Conservation (phyloP, 1,140 invertebrate genomes). For the Zaprionus nigranus region DNA sequence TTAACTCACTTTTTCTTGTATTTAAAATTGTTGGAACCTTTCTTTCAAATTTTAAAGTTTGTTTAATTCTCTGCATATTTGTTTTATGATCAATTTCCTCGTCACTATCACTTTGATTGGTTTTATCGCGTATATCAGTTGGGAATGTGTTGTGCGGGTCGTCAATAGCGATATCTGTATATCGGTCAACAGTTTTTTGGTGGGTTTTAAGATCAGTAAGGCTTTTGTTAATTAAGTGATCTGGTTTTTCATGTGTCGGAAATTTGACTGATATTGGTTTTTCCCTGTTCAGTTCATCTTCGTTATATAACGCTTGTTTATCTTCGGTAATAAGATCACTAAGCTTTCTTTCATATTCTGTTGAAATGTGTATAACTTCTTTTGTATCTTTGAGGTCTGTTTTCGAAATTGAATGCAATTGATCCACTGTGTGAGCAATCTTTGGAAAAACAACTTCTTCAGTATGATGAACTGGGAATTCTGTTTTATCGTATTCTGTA, state of each 20-base stretch:
- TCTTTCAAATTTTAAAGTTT: slow-evolving; percentile 22
- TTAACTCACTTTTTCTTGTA: neutral
- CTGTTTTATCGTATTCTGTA: slow-evolving; percentile 55
- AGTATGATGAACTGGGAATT: slow-evolving; percentile 59
- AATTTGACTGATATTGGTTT: slow-evolving; percentile 41
- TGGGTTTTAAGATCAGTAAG: slow-evolving; percentile 12
- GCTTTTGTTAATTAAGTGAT: neutral
- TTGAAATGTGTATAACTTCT: slow-evolving; percentile 49
- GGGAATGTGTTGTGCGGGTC: slow-evolving; percentile 40
- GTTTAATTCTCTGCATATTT: slow-evolving; percentile 33
- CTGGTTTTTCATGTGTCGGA: slow-evolving; percentile 34
- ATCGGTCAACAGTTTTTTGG: neutral
- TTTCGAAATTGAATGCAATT: slow-evolving; percentile 71
- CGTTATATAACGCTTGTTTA: neutral
- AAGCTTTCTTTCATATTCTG: slow-evolving; percentile 45
- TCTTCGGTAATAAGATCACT: slow-evolving; percentile 41
- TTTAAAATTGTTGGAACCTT: neutral
- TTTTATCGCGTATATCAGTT: slow-evolving; percentile 20
- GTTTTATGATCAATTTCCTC: slow-evolving; percentile 50
- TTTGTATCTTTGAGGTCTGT: slow-evolving; percentile 56
- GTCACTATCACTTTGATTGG: slow-evolving; percentile 60
- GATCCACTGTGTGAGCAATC: slow-evolving; percentile 56
- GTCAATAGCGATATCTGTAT: neutral
- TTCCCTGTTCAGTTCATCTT: neutral
- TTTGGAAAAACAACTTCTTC: slow-evolving; percentile 55